phyloP scores from a whole-genome alignment of 2,113 vertebrate species.

The Mesembrinibis cayennensis region DNA sequence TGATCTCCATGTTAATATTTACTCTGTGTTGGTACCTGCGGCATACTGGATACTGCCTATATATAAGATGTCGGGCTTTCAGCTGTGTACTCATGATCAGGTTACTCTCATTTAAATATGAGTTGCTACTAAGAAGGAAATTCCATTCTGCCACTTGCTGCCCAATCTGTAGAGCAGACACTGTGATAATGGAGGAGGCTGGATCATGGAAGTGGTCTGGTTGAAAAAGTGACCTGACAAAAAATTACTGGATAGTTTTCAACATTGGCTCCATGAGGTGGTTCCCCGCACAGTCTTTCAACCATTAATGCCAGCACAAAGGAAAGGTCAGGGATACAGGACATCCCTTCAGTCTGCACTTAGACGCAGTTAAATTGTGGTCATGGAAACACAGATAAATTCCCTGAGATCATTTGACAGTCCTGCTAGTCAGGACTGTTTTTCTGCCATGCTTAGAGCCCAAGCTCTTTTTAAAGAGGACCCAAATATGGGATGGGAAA shows the following conservation, averaged over 20 bases:
- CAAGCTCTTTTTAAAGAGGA: neutral
- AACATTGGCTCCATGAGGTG: neutral
- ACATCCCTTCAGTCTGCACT: neutral
- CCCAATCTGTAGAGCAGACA: neutral
- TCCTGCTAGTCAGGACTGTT: neutral
- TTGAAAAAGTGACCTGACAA: neutral
- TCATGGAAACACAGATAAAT: neutral
- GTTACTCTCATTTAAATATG: neutral
- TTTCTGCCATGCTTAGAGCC: neutral
- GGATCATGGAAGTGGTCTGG: neutral
- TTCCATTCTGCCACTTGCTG: neutral
- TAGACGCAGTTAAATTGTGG: neutral
- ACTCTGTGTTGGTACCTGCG: neutral
- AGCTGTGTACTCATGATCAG: fast-evolving
- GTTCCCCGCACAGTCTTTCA: neutral
- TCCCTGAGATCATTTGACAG: neutral
- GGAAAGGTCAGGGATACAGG: neutral
- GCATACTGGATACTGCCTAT: neutral
- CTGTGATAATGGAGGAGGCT: neutral
- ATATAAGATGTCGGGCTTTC: neutral
- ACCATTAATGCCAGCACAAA: neutral
- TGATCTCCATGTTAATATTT: neutral
- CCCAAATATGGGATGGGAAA: neutral
- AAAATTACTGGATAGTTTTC: neutral
- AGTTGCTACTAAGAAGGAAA: neutral